Evolutionary conservation across 92 coral and sea anemone genomes (phyloP).

Genomic region (Porites lobata): DNA sequence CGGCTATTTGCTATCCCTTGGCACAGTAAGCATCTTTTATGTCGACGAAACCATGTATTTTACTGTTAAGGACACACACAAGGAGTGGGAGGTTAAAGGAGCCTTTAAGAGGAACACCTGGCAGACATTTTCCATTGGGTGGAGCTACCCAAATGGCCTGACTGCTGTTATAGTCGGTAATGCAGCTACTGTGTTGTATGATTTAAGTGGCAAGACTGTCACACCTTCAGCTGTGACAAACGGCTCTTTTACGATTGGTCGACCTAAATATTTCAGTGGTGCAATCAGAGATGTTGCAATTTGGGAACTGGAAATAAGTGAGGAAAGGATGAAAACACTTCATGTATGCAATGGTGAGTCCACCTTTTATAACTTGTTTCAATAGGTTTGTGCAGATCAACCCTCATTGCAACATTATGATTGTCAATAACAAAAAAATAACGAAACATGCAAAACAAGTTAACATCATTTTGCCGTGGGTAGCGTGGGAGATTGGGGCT

Average conservation of each 20-base stretch:
- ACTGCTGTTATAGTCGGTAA: conserved; percentile 23
- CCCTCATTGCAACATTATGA: no score
- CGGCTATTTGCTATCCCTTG: conserved; percentile 54
- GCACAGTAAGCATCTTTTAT: conserved; percentile 57
- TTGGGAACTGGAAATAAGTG: conserved; percentile 38
- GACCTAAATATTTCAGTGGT: conserved; percentile 62
- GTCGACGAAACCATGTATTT: conserved; percentile 44
- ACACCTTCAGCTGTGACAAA: conserved; percentile 20
- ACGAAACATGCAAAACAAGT: no score
- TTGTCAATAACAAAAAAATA: no score
- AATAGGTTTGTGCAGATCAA: no score
- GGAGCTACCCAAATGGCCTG: conserved; percentile 64
- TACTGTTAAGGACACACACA: conserved; percentile 47
- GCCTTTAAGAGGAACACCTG: conserved; percentile 1
- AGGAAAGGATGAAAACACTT: conserved; percentile 34
- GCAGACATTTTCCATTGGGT: conserved; percentile 65
- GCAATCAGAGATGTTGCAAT: conserved; percentile 63
- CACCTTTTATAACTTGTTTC: not conserved
- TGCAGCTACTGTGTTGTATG: conserved; percentile 10
- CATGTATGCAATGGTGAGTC: conserved; percentile 65
- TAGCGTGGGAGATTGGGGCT: no score
- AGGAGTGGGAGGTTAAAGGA: conserved; percentile 48
- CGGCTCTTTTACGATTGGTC: conserved; percentile 60
- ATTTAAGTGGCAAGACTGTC: conserved; percentile 44
- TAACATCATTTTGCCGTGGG: no score